phyloP scores from a whole-genome alignment of 2,888 invertebrate species.

The Dexiosoma caninum region DNA sequence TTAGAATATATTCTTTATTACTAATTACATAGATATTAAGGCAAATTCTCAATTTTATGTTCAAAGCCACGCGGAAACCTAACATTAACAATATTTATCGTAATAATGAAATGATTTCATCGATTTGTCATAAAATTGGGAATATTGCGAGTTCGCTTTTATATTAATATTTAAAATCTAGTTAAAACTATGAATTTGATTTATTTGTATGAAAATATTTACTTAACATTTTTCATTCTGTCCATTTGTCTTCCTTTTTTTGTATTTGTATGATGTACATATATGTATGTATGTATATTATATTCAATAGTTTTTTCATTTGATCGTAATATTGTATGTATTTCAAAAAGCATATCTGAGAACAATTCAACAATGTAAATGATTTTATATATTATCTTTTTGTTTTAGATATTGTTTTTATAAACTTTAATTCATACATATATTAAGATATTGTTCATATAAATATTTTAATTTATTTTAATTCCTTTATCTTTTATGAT shows the following conservation, averaged over 20 bases:
- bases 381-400: constrained; percentile 44
- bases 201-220: constrained; percentile 65
- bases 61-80: constrained; percentile 29
- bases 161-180: constrained; percentile 67
- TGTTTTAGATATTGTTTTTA: constrained; percentile 3
- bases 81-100: constrained; percentile 13
- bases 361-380: constrained; percentile 62
- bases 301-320: constrained; percentile 37
- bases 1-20: constrained; percentile 68
- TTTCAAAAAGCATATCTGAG: constrained; percentile 57
- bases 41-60: constrained; percentile 44
- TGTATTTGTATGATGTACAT: no score
- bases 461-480: constrained; percentile 54
- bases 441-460: constrained; percentile 70
- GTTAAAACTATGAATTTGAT: constrained; percentile 69
- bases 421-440: constrained; percentile 45
- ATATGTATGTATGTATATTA: neutral
- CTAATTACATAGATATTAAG: constrained; percentile 16
- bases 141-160: constrained; percentile 5
- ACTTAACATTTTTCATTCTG: constrained; percentile 43
- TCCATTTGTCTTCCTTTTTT: neutral
- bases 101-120: constrained; percentile 31
- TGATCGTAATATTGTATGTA: constrained; percentile 58
- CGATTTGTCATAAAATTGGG: constrained; percentile 36
- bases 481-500: constrained; percentile 7